Conservation (phyloP, 2,113 vertebrate genomes). For the Ploceus nigricollis region DNA sequence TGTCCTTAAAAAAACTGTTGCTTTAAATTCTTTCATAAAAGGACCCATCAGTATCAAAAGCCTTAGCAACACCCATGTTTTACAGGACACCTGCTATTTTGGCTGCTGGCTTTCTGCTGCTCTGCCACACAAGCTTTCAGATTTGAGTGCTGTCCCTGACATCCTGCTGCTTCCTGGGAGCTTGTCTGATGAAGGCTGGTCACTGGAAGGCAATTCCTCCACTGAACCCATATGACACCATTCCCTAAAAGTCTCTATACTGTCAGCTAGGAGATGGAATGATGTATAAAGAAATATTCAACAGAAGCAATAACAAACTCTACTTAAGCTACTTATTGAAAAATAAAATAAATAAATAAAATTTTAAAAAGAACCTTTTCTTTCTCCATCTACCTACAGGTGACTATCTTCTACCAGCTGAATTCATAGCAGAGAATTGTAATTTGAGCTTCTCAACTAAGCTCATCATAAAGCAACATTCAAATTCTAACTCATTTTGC, state of each 20-base stretch:
- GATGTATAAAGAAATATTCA: neutral
- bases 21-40: neutral
- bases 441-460: neutral
- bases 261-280: neutral
- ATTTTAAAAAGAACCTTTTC: accelerated
- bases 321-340: neutral
- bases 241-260: neutral
- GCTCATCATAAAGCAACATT: neutral
- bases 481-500: neutral
- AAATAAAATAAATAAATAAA: neutral
- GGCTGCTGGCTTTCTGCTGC: neutral
- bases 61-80: neutral
- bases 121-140: neutral
- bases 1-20: neutral
- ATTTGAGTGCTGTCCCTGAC: neutral
- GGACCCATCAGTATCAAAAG: neutral
- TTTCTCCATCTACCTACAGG: neutral
- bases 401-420: neutral
- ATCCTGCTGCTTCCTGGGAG: neutral
- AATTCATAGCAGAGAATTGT: neutral
- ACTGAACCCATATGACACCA: neutral
- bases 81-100: neutral
- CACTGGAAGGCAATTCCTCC: neutral
- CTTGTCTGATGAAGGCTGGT: neutral
- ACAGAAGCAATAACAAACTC: neutral